Percentiles rank a stretch among this genome's conserved stretches.
Conservation (phyloP, 2,113 vertebrate species). For the Cyanocitta stelleri region DNA sequence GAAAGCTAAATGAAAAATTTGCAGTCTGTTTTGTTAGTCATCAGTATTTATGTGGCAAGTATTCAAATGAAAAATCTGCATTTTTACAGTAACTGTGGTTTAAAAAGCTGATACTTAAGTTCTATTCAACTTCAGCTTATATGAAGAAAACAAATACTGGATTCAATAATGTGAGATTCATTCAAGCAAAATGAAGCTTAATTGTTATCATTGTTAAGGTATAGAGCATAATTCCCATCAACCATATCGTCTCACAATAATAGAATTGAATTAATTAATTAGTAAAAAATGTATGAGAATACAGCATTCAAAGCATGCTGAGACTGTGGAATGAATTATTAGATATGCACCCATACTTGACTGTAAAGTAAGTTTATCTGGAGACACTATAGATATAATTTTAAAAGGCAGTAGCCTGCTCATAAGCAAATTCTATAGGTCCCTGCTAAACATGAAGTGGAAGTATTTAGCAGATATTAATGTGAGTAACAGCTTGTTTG, state of each 20-base stretch:
- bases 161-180: not conserved
- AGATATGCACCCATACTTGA: not conserved
- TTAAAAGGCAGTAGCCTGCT: not conserved
- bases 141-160: not conserved
- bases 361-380: not conserved
- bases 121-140: not conserved
- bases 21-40: not conserved
- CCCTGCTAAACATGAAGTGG: not conserved
- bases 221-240: not conserved
- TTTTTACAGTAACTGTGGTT: not conserved
- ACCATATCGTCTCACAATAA: not conserved
- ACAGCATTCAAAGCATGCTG: not conserved
- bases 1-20: not conserved
- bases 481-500: not conserved
- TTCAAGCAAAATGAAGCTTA: slow-evolving; percentile 3
- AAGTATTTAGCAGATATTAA: not conserved
- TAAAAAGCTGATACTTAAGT: not conserved
- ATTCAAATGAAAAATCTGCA: not conserved
- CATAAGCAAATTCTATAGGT: not conserved
- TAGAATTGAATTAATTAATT: not conserved
- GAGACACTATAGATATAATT: not conserved
- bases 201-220: slow-evolving; percentile 3
- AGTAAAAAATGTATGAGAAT: not conserved
- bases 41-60: not conserved
- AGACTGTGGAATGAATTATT: not conserved